These are phyloP conservation scores for Rynchops niger DNA, from an alignment of 2,113 vertebrate genomes.

Conservation along the genomic window DNA sequence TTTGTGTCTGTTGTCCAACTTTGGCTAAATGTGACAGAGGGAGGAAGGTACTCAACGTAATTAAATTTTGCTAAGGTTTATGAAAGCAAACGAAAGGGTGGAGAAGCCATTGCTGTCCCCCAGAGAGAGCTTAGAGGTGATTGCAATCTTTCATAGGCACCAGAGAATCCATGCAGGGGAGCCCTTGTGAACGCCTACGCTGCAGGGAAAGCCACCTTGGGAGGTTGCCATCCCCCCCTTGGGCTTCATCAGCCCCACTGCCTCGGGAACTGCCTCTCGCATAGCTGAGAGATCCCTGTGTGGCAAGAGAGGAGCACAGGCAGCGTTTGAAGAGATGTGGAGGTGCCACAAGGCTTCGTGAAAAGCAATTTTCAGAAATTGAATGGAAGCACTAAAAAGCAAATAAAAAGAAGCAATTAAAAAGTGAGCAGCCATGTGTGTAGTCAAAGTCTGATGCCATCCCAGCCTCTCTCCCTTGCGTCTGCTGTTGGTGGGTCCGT, in stretches of 20 bases:
- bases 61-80: not conserved
- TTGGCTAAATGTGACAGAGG: not conserved
- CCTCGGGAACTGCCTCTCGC: not conserved
- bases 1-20: not conserved
- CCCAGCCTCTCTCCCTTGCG: not conserved
- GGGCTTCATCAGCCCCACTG: not conserved
- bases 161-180: not conserved
- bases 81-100: not conserved
- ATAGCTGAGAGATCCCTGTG: not conserved
- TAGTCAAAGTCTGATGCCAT: not conserved
- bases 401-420: not conserved
- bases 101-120: not conserved
- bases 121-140: not conserved
- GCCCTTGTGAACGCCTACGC: not conserved
- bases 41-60: not conserved
- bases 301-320: not conserved
- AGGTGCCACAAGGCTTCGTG: not conserved
- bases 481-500: not conserved
- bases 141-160: not conserved
- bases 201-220: not conserved
- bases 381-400: not conserved
- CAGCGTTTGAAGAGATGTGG: not conserved
- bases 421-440: not conserved
- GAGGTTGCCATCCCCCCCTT: not conserved
- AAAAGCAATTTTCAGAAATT: not conserved